phyloP scores from a whole-genome alignment of 2,888 invertebrate species.

The Drosophila formosana region DNA sequence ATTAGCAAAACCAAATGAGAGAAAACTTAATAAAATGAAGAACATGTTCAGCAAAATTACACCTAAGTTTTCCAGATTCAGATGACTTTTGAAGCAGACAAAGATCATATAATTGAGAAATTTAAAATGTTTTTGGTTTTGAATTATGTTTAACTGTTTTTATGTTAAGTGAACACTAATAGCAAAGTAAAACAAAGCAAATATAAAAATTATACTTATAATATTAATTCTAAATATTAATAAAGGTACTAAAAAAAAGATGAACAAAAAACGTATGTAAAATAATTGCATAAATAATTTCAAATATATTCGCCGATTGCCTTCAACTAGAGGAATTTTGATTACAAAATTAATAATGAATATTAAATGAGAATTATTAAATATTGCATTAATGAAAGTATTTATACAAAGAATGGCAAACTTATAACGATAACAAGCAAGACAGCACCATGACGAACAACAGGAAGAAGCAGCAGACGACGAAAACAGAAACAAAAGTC shows the following conservation, averaged over 20 bases:
- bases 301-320: slow-evolving; percentile 85
- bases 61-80: slow-evolving; percentile 76
- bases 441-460: slow-evolving; percentile 28
- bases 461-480: slow-evolving; percentile 28
- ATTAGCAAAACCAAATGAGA: slow-evolving; percentile 37
- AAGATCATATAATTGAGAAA: slow-evolving; percentile 40
- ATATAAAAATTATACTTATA: slow-evolving; percentile 24
- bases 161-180: slow-evolving; percentile 62
- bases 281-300: slow-evolving; percentile 83
- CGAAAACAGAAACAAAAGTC: slow-evolving; percentile 33
- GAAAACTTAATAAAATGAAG: slow-evolving; percentile 3
- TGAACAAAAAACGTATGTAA: slow-evolving; percentile 71
- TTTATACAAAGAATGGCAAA: slow-evolving; percentile 53
- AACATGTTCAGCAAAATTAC: slow-evolving; percentile 69
- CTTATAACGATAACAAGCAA: slow-evolving; percentile 20
- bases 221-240: slow-evolving; percentile 23
- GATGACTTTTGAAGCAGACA: slow-evolving; percentile 71
- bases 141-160: slow-evolving; percentile 65
- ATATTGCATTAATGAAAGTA: slow-evolving; percentile 51
- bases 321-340: slow-evolving; percentile 85
- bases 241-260: slow-evolving; percentile 9
- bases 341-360: slow-evolving; percentile 81
- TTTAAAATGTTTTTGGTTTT: slow-evolving; percentile 13
- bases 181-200: slow-evolving; percentile 12
- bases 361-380: slow-evolving; percentile 63